Base-by-base conservation (phyloP, 2,888 invertebrate genomes). In the Hedya salicella region DNA sequence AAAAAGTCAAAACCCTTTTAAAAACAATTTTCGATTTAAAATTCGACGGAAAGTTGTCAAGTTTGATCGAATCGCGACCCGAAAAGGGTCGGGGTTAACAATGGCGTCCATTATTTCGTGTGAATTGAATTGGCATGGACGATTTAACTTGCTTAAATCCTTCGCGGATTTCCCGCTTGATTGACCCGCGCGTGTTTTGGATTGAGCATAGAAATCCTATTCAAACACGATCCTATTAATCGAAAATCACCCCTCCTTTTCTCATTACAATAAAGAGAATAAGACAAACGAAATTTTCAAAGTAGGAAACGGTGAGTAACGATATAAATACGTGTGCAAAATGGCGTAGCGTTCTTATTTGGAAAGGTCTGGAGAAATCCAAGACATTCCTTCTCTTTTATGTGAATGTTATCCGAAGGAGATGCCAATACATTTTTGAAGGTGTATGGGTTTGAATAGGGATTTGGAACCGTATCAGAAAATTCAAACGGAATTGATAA, bases 131-230 rank as follows among this genome's bases (percentile, higher is more conserved):
- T 74, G 78, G 75, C 75, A 78, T 77, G 79, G 80, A 75, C 83
- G 82, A 85, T 86, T 85, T 83, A 85, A 84, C 85, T 83, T 81
- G 79, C 82, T 81, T 78, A 80, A 82, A 78, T 77, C 78, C 76
- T 75, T 72, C 39, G 42, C 36, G 52, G 52, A 65, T 60, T 65
- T 59, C 25, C 46, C 69, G 71, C 68, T 67, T 75, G 68, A 73
- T 71, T 69, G 73, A 72, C 59, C 68, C 65, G 14, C 19, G 56
- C 50, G 60, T 62, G 65, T 67, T 46, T 44, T 14, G 19, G 62
- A 54, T 62, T 48, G 46, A 16, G 17, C 50, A 50, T 30, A 19
- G 42, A 9, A 32, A 44, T 6, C 42, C 32, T 21, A 52, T 52
- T 46, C 57, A 39, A 36, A 39, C 19, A 19, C 16, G 9, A 19